phyloP scores from a whole-genome alignment of 1,140 invertebrate genomes.

The Drosophila littoralis region DNA sequence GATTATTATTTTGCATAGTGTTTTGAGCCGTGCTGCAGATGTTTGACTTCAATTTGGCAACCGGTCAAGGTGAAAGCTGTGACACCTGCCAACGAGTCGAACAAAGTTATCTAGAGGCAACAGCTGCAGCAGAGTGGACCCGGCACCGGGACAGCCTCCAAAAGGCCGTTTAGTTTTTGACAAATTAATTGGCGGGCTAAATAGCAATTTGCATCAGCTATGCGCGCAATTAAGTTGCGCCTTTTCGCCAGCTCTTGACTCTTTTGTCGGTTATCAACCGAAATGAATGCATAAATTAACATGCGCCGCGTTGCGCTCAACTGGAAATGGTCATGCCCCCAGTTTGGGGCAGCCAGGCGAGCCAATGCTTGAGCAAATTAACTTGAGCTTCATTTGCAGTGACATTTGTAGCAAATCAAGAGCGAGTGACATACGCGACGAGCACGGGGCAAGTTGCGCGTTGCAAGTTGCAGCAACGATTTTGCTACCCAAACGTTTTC shows the following conservation, averaged over 20 bases:
- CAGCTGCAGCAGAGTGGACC: slow-evolving; percentile 2
- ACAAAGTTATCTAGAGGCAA: slow-evolving; percentile 36
- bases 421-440: slow-evolving; percentile 35
- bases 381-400: slow-evolving; percentile 63
- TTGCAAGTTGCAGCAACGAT: slow-evolving; percentile 12
- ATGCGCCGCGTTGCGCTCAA: slow-evolving; percentile 42
- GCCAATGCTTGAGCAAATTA: slow-evolving; percentile 63
- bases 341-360: neutral
- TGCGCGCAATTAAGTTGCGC: slow-evolving; percentile 51
- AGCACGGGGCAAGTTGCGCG: slow-evolving; percentile 1
- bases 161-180: slow-evolving; percentile 53
- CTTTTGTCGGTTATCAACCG: slow-evolving; percentile 49
- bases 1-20: slow-evolving; percentile 57
- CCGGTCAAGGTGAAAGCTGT: slow-evolving; percentile 79
- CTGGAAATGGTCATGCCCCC: slow-evolving; percentile 40
- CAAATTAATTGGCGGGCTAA: slow-evolving; percentile 77
- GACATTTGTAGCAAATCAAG: slow-evolving; percentile 50
- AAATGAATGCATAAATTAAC: slow-evolving; percentile 63
- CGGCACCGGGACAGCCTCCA: slow-evolving; percentile 14
- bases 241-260: slow-evolving; percentile 24
- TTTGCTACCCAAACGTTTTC: slow-evolving; percentile 65
- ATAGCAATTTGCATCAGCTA: slow-evolving; percentile 52
- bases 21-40: slow-evolving; percentile 21
- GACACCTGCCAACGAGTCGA: slow-evolving; percentile 60
- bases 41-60: slow-evolving; percentile 47